Percentiles rank a stretch among this genome's conserved stretches.
Conservation (phyloP, 64 coral and sea anemone genomes). For the Stichodactyla helianthus region DNA sequence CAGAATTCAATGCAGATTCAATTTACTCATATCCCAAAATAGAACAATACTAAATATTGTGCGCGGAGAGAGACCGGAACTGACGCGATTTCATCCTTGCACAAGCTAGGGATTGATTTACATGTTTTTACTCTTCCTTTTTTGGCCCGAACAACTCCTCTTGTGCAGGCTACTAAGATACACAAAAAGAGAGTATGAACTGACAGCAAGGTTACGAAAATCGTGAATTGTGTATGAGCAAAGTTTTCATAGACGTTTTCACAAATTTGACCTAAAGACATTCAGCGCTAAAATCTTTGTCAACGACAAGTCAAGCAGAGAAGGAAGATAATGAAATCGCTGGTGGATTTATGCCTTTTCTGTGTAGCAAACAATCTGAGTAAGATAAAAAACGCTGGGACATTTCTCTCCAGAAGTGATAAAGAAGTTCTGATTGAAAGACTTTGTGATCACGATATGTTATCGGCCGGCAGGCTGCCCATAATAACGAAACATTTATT, state of each 20-base stretch:
- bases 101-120: neutral
- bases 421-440: conserved; percentile 70
- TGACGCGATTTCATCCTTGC: neutral
- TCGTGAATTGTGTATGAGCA: neutral
- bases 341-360: conserved; percentile 72
- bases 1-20: neutral
- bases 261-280: neutral
- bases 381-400: conserved; percentile 51
- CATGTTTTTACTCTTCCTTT: neutral
- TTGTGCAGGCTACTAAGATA: neutral
- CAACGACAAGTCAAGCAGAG: neutral
- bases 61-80: neutral
- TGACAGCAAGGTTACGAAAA: neutral
- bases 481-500: conserved; percentile 50
- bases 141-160: neutral
- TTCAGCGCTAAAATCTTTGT: no score
- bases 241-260: neutral
- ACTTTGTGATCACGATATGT: conserved; percentile 82
- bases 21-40: neutral
- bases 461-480: conserved; percentile 41
- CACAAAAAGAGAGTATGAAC: neutral
- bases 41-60: neutral
- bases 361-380: conserved; percentile 73
- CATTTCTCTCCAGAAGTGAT: conserved; percentile 44
- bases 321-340: conserved; percentile 33